Percentiles rank a stretch among this genome's conserved stretches.
phyloP scores from a whole-genome alignment of 2,797 vertebrate species.

The Coilia nasus region DNA sequence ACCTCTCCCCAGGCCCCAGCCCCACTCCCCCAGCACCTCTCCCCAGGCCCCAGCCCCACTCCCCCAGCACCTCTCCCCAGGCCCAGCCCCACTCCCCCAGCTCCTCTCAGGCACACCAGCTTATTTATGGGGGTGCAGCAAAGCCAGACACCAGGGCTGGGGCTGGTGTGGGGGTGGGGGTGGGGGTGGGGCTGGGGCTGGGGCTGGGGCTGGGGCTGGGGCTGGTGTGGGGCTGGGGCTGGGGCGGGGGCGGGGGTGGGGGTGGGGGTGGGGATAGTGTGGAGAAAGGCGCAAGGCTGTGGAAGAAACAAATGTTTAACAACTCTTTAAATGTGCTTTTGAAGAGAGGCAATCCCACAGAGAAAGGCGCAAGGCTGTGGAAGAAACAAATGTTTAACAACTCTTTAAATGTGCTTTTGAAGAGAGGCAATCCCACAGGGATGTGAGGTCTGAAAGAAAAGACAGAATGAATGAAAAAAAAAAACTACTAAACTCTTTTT shows the following conservation, averaged over 20 bases:
- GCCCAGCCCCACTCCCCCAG: too few relatives aligned
- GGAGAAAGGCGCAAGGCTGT: background rate
- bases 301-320: slow-evolving; percentile 10
- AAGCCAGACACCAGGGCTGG: background rate
- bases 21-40: too few relatives aligned
- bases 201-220: background rate
- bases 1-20: too few relatives aligned
- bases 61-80: too few relatives aligned
- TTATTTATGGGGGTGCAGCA: slow-evolving; percentile 6
- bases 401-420: slow-evolving; percentile 3
- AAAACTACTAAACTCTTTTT: too few relatives aligned
- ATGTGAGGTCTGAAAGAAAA: background rate
- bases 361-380: background rate
- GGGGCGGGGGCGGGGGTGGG: background rate
- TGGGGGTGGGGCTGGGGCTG: background rate
- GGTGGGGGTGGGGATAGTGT: background rate
- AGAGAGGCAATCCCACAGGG: background rate
- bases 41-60: too few relatives aligned
- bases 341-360: background rate
- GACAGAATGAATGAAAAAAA: background rate
- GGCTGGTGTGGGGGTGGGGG: background rate
- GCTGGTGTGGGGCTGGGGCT: background rate
- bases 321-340: slow-evolving; percentile 13
- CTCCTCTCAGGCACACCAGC: background rate
- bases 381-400: slow-evolving; percentile 15